Conservation (phyloP, 53 echinoderm and acorn worm genomes). For the Henricia sp. region DNA sequence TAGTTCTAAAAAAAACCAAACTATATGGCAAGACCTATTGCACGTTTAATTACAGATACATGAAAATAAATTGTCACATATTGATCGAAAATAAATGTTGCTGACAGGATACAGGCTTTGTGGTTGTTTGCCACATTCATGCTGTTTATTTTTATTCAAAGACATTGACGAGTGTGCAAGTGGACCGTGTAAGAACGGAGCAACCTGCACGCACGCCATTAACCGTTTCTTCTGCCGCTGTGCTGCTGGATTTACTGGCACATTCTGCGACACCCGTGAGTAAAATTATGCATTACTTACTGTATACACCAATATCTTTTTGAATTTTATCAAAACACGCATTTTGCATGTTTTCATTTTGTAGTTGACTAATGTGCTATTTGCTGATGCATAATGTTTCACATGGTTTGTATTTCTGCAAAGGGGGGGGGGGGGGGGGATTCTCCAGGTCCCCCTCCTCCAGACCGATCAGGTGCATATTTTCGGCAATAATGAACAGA, state of each 20-base stretch:
- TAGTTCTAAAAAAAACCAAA: too few species aligned
- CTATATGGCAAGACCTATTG: too few species aligned
- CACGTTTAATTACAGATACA: too few species aligned
- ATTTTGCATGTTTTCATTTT: neutral
- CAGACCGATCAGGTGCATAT: too few species aligned
- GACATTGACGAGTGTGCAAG: slow-evolving; percentile 65
- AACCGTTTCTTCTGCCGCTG: slow-evolving; percentile 61
- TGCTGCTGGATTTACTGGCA: slow-evolving; percentile 67
- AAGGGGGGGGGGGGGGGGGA: slow-evolving; percentile 20
- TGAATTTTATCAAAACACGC: too few species aligned
- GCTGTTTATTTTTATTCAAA: neutral
- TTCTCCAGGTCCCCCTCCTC: too few species aligned
- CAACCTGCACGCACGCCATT: slow-evolving; percentile 41
- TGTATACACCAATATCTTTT: too few species aligned
- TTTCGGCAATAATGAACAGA: too few species aligned
- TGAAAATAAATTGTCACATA: too few species aligned
- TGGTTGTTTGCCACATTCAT: neutral
- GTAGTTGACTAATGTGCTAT: neutral
- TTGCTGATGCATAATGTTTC: neutral
- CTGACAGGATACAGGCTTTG: neutral
- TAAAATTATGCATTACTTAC: neutral
- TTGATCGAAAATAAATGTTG: too few species aligned
- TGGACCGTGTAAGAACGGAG: slow-evolving; percentile 62
- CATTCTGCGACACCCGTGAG: slow-evolving; percentile 66
- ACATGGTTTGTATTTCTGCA: too few species aligned